Percentiles rank a stretch among this genome's conserved stretches.
Evolutionary conservation across 2,888 invertebrate genomes (phyloP).

Genomic region (Lathronympha strigana): DNA sequence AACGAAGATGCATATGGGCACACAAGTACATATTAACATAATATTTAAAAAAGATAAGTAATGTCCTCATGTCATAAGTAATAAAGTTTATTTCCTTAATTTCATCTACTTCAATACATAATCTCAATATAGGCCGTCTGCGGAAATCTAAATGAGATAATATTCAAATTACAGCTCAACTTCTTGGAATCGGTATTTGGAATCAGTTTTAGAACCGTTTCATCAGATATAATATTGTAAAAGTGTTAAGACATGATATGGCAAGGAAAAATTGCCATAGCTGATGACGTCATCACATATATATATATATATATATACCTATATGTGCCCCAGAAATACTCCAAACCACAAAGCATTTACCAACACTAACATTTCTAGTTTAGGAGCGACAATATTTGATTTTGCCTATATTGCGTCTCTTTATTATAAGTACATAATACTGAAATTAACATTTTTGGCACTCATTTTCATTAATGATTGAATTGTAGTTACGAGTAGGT

Average conservation of each 20-base stretch:
- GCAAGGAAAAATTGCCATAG: too few relatives aligned
- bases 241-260: too few relatives aligned
- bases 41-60: slow-evolving; percentile 13
- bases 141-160: slow-evolving; percentile 41
- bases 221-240: too few relatives aligned
- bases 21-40: slow-evolving; percentile 6
- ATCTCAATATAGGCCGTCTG: slow-evolving; percentile 30
- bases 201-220: not conserved
- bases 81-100: not conserved
- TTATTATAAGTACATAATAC: slow-evolving; percentile 22
- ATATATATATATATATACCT: too few relatives aligned
- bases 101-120: not conserved
- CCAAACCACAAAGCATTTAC: too few relatives aligned
- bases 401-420: not conserved
- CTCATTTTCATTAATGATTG: slow-evolving; percentile 20
- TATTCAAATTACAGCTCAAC: slow-evolving; percentile 4
- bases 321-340: too few relatives aligned
- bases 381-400: not conserved
- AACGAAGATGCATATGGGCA: slow-evolving; percentile 9
- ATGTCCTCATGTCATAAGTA: too few relatives aligned
- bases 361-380: too few relatives aligned
- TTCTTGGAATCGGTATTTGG: not conserved
- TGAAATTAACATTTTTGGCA: slow-evolving; percentile 37
- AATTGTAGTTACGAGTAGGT: not conserved
- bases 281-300: too few relatives aligned